These are phyloP conservation scores for Cygnus olor DNA, from an alignment of 2,797 vertebrate genomes.

Conservation along the genomic window DNA sequence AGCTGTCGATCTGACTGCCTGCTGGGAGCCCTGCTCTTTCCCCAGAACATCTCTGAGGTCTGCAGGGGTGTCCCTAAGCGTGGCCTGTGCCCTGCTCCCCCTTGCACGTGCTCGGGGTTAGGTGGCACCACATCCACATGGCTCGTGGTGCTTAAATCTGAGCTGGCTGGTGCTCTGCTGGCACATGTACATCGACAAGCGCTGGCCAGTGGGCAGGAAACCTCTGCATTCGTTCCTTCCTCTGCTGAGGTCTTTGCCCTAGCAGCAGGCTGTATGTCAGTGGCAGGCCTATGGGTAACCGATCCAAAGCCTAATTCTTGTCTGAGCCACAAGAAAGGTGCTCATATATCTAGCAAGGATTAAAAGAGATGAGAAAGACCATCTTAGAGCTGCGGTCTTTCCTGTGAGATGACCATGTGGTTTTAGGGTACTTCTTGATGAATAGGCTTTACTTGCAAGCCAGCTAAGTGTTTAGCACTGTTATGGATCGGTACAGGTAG, in stretches of 20 bases:
- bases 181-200: accelerated
- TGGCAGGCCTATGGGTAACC: not conserved
- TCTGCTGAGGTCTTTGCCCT: not conserved
- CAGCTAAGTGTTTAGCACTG: not conserved
- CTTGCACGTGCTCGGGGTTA: accelerated
- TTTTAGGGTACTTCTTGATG: not conserved
- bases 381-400: not conserved
- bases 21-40: not conserved
- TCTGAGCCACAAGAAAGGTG: not conserved
- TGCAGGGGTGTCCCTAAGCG: not conserved
- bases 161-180: not conserved
- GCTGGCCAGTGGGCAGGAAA: not conserved
- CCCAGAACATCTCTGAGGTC: not conserved
- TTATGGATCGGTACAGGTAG: not conserved
- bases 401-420: not conserved
- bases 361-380: not conserved
- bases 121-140: accelerated
- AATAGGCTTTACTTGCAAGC: not conserved
- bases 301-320: not conserved
- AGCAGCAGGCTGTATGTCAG: not conserved
- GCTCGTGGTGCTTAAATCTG: not conserved
- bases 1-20: not conserved
- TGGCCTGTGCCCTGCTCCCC: not conserved
- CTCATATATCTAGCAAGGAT: not conserved
- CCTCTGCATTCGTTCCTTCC: not conserved